These are phyloP conservation scores for Brachyhypopomus occidentalis DNA, from an alignment of 2,113 vertebrate genomes.

Conservation along the genomic window DNA sequence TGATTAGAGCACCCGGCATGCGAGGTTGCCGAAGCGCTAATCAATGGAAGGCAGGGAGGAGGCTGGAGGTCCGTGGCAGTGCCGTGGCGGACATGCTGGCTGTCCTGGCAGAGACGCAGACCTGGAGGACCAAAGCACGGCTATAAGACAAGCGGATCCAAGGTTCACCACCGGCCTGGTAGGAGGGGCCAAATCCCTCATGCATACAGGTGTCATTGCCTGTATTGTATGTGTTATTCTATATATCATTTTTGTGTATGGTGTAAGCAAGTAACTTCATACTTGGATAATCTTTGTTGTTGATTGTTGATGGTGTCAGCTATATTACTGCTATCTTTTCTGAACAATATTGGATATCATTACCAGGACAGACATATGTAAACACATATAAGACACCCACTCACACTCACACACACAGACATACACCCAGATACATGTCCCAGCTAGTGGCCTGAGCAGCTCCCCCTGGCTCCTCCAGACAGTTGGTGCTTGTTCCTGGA, in stretches of 20 bases:
- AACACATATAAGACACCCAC: no score
- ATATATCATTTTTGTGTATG: no score
- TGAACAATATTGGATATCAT: no score
- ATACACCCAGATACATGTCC: slow-evolving; percentile 57
- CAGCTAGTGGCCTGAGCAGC: slow-evolving; percentile 84
- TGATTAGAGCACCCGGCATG: slow-evolving; percentile 1
- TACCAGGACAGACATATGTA: no score
- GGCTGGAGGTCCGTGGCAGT: not conserved
- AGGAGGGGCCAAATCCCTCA: not conserved
- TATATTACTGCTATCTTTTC: no score
- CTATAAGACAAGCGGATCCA: not conserved
- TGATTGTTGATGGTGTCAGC: no score
- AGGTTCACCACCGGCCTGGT: not conserved
- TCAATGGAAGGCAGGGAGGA: not conserved
- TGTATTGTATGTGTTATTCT: no score
- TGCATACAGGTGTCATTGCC: no score
- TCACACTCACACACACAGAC: no score
- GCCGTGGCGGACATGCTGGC: not conserved
- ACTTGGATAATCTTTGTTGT: no score
- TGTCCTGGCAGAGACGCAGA: not conserved
- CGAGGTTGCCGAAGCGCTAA: not conserved
- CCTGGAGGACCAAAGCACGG: not conserved
- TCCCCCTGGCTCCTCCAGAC: slow-evolving; percentile 81
- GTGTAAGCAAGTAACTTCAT: no score
- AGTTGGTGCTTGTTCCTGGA: slow-evolving; percentile 89